Conservation (phyloP, 2,797 vertebrate species). For the Parauchenoglanis punctatus region DNA sequence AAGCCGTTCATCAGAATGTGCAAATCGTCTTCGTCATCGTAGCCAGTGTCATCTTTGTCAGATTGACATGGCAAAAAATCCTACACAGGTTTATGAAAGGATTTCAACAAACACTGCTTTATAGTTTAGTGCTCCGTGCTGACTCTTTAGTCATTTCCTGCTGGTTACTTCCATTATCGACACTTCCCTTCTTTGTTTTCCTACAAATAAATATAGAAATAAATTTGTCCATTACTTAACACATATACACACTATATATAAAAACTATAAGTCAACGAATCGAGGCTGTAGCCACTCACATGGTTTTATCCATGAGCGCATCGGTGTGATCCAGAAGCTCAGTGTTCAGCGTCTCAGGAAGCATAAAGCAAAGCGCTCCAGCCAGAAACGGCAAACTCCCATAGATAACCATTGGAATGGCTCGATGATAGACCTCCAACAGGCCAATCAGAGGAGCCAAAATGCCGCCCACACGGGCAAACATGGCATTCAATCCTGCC, state of each 20-base stretch:
- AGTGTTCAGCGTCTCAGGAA: slow-evolving; percentile 80
- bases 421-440: slow-evolving; percentile 70
- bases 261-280: slow-evolving; percentile 22
- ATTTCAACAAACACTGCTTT: slow-evolving; percentile 33
- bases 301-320: background rate
- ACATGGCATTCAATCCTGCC: slow-evolving; percentile 80
- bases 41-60: background rate
- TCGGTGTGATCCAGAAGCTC: slow-evolving; percentile 76
- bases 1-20: background rate
- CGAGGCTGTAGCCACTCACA: slow-evolving; percentile 58
- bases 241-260: background rate
- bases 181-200: slow-evolving; percentile 32
- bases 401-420: slow-evolving; percentile 81
- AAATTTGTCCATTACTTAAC: background rate
- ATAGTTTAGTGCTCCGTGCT: slow-evolving; percentile 61
- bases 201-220: slow-evolving; percentile 59
- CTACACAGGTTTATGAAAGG: background rate
- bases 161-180: slow-evolving; percentile 40
- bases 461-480: slow-evolving; percentile 77
- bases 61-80: background rate
- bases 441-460: slow-evolving; percentile 82
- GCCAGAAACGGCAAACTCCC: slow-evolving; percentile 72
- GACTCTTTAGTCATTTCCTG: slow-evolving; percentile 9
- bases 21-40: background rate
- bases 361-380: slow-evolving; percentile 73